Evolutionary conservation across 2,113 vertebrate genomes (phyloP), one percentile per base, ranked within the genome.

Genomic region (Thomomys bottae): DNA sequence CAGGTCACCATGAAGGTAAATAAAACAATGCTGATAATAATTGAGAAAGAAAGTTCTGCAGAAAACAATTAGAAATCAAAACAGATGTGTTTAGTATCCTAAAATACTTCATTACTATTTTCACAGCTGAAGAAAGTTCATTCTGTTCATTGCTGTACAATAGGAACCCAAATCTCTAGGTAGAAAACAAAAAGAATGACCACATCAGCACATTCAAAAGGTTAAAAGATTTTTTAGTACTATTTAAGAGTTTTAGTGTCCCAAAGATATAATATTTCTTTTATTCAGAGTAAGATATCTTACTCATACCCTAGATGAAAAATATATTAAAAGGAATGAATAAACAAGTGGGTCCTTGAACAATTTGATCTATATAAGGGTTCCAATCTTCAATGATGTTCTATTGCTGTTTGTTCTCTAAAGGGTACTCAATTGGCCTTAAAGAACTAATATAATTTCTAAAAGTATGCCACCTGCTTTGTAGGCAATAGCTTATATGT

Each of bases 391-490:
- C 49, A 70, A 6, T 36, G 66, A 5, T 94, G 88, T 94, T 78
- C 59, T 85, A 82, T 90, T 86, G 89, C 84, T 90, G 71, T 86
- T 88, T 83, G 89, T 88, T 88, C 92, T 61, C 73, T 87, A 85
- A 96, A 89, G 68, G 23, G 82, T 78, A 81, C 85, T 85, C 88
- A 80, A 34, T 23, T 36, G 64, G 20, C 36, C 88, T 3, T 0
- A 82, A 95, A 93, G 86, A 95, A 95, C 84, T 95, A 85, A 89
- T 76, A 85, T 66, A 93, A 85, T 82, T 94, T 88, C 88, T 90
- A 90, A 95, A 93, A 95, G 85, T 78, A 88, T 70, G 86, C 49
- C 82, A 96, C 85, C 79, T 95, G 94, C 93, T 96, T 95, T 91
- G 93, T 82, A 96, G 82, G 88, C 94, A 85, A 94, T 90, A 89